These are phyloP conservation scores for Peromyscus californicus DNA, from an alignment of 2,113 vertebrate species.

Conservation along the genomic window DNA sequence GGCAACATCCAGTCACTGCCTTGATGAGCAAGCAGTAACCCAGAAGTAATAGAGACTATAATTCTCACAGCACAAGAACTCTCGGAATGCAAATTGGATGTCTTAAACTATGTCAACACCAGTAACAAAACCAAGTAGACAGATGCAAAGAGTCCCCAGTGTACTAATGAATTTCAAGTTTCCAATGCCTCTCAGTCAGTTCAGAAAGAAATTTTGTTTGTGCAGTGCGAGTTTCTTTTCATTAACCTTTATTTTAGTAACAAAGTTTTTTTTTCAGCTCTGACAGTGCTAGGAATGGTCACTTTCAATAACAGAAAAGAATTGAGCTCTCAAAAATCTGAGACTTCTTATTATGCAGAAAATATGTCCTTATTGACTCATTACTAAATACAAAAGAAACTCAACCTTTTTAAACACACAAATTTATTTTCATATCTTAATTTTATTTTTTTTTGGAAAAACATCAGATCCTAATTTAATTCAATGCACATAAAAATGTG, in stretches of 20 bases:
- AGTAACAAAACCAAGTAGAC: not conserved
- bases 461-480: not conserved
- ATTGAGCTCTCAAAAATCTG: not conserved
- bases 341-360: not conserved
- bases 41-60: constrained; percentile 8
- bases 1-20: constrained; percentile 3
- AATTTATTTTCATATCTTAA: not conserved
- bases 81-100: not conserved
- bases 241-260: not conserved
- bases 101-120: not conserved
- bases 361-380: not conserved
- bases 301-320: not conserved
- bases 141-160: not conserved
- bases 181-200: not conserved
- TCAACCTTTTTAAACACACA: not conserved
- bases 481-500: not conserved
- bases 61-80: not conserved
- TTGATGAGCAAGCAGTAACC: not conserved
- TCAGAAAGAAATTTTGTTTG: constrained; percentile 7
- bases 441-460: constrained; percentile 19
- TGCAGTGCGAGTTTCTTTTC: not conserved
- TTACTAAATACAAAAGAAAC: not conserved
- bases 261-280: not conserved
- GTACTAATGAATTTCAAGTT: constrained; percentile 4
- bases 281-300: not conserved